A percentile compares a stretch with the other conserved stretches of the same genome.
phyloP scores from a whole-genome alignment of 2,113 vertebrate species.

The Larimichthys crocea region DNA sequence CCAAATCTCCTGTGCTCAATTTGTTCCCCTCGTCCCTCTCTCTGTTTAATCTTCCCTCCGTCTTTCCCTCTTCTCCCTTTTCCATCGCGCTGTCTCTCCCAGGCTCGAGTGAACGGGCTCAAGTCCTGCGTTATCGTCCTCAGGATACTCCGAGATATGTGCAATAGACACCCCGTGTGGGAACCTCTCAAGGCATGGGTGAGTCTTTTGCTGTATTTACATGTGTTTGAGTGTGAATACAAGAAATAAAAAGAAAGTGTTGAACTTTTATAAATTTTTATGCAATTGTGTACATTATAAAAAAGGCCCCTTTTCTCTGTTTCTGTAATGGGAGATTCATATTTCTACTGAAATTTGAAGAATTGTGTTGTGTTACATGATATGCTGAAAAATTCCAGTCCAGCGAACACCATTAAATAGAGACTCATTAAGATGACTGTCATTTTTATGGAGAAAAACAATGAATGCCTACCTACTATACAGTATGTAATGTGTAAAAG shows the following conservation, averaged over 20 bases:
- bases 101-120: constrained; percentile 99
- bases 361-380: constrained; percentile 1
- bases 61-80: constrained; percentile 35
- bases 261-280: background rate
- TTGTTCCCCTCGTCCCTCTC: constrained; percentile 56
- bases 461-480: too few species aligned
- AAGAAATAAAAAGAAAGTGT: background rate
- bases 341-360: constrained; percentile 2
- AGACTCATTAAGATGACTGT: background rate
- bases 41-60: constrained; percentile 43
- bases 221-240: constrained; percentile 10
- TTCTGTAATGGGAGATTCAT: background rate
- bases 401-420: background rate
- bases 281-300: background rate
- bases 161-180: constrained; percentile 97
- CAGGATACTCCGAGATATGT: constrained; percentile 98
- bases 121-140: constrained; percentile 99
- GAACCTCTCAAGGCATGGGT: constrained; percentile 99
- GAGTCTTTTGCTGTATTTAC: constrained; percentile 80
- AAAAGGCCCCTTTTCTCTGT: too few species aligned
- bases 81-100: constrained; percentile 85
- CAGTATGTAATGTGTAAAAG: background rate
- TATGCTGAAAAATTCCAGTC: background rate
- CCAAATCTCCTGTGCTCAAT: constrained; percentile 42
- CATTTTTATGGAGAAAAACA: too few species aligned